phyloP scores from a whole-genome alignment of 2,113 vertebrate genomes.

The Xenopus laevis region DNA sequence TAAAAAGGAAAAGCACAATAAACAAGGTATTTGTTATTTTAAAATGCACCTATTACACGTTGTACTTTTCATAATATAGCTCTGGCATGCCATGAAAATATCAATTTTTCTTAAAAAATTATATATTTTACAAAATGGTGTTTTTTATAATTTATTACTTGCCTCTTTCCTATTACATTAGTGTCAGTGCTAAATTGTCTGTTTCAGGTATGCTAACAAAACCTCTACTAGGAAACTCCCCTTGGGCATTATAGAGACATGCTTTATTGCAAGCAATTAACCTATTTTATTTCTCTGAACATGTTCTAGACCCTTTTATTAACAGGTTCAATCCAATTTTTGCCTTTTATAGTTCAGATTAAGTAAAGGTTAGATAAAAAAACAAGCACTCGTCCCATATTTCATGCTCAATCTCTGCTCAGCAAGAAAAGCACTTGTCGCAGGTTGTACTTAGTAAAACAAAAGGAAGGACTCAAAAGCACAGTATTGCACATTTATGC shows the following conservation, averaged over 20 bases:
- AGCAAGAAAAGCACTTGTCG: conserved; percentile 24
- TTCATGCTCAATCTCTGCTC: conserved; percentile 32
- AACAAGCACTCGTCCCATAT: conserved; percentile 28
- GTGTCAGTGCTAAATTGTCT: background rate
- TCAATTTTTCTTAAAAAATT: too few species aligned
- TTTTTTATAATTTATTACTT: too few species aligned
- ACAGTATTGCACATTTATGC: too few species aligned
- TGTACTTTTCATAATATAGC: too few species aligned
- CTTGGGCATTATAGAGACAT: conserved; percentile 32
- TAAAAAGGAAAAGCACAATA: too few species aligned
- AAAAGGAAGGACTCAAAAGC: too few species aligned
- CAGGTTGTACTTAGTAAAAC: background rate
- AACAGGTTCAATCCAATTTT: conserved; percentile 36
- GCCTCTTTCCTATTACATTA: too few species aligned
- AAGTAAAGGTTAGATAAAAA: conserved; percentile 44
- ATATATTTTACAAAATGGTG: too few species aligned
- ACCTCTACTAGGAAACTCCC: conserved; percentile 10
- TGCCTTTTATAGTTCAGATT: conserved; percentile 43
- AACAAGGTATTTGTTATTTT: too few species aligned
- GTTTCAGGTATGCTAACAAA: background rate
- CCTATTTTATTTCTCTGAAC: conserved; percentile 36
- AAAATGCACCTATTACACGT: too few species aligned
- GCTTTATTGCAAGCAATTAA: conserved; percentile 46
- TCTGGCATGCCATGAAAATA: too few species aligned
- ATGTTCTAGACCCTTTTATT: conserved; percentile 40